Evolutionary conservation across 2,113 vertebrate genomes (phyloP).

Genomic region (Periophthalmus modestus): DNA sequence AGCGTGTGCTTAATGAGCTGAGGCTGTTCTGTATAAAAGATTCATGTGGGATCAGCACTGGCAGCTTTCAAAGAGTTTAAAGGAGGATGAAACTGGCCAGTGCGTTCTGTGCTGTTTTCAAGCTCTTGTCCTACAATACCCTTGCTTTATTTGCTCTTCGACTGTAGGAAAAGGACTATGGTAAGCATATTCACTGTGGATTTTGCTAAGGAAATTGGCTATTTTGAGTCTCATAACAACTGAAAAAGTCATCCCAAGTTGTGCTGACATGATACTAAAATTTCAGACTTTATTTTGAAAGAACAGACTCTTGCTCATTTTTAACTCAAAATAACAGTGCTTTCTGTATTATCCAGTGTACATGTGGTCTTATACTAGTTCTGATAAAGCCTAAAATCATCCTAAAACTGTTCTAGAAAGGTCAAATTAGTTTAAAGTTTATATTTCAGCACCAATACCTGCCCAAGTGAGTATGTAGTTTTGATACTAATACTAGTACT

Average conservation of each 20-base stretch:
- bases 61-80: constrained; percentile 6
- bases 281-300: no score
- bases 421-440: no score
- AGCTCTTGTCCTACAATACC: neutral
- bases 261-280: no score
- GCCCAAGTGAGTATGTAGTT: no score
- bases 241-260: neutral
- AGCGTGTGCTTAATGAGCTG: constrained; percentile 13
- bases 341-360: no score
- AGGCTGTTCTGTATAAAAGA: constrained; percentile 32
- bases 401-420: no score
- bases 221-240: neutral
- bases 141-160: neutral
- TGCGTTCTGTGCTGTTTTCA: neutral
- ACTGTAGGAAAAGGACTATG: neutral
- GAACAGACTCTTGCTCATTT: no score
- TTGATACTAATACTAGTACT: no score
- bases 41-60: constrained; percentile 17
- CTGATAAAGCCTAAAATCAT: no score
- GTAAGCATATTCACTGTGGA: neutral
- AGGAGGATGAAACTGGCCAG: constrained; percentile 19
- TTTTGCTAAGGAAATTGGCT: neutral
- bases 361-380: no score
- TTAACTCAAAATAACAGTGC: no score
- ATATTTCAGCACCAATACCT: no score